Percentiles rank a stretch among this genome's conserved stretches.
These are phyloP conservation scores for Tuberolachnus salignus DNA, from an alignment of 2,888 invertebrate species.

Conservation along the genomic window DNA sequence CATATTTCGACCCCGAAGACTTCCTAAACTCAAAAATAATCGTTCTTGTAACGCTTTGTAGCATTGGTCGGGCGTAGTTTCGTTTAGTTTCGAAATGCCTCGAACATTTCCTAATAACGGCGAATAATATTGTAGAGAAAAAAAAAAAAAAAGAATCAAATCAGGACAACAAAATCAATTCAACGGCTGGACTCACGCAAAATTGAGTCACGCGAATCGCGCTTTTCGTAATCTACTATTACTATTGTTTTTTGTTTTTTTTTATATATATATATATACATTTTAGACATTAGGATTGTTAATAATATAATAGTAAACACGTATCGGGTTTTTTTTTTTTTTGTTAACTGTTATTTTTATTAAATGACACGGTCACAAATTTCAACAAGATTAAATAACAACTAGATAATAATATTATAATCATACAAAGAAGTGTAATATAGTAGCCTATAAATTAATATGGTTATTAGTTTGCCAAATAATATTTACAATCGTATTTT, in stretches of 20 bases:
- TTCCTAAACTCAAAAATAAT: too few species aligned
- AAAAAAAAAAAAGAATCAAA: too few species aligned
- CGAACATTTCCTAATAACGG: too few species aligned
- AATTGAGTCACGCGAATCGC: neutral
- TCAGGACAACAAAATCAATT: too few species aligned
- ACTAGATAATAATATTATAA: slow-evolving; percentile 44
- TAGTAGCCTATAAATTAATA: slow-evolving; percentile 34
- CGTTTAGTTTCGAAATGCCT: too few species aligned
- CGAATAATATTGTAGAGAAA: too few species aligned
- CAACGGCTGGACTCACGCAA: too few species aligned
- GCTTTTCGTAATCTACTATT: slow-evolving; percentile 20
- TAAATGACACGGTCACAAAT: slow-evolving; percentile 42
- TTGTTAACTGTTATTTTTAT: slow-evolving; percentile 38
- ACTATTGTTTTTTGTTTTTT: slow-evolving; percentile 22
- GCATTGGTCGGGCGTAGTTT: too few species aligned
- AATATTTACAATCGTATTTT: slow-evolving; percentile 33
- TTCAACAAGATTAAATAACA: slow-evolving; percentile 54
- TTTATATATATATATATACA: too few species aligned
- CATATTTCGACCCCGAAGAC: too few species aligned
- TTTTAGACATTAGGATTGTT: slow-evolving; percentile 21
- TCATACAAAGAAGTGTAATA: slow-evolving; percentile 42
- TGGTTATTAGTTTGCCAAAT: slow-evolving; percentile 21
- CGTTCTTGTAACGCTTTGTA: too few species aligned
- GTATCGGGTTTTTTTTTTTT: neutral
- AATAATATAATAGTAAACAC: slow-evolving; percentile 23